Percentiles rank a stretch among this genome's conserved stretches.
These are phyloP conservation scores for Eurois occulta DNA, from an alignment of 2,888 invertebrate genomes.

Conservation along the genomic window DNA sequence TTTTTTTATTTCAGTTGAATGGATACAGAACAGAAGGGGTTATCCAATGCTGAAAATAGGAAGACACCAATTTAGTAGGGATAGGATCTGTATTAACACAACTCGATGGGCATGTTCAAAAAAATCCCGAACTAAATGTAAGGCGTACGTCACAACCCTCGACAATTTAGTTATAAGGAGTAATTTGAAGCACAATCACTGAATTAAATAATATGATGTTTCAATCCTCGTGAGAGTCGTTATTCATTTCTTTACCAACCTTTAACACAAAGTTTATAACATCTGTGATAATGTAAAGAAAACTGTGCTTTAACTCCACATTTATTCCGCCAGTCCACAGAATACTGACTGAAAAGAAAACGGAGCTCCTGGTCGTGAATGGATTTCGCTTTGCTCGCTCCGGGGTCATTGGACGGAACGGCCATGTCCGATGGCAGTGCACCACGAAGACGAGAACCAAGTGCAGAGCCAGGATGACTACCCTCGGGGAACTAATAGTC, in stretches of 20 bases:
- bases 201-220: slow-evolving; percentile 12
- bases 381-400: slow-evolving; percentile 67
- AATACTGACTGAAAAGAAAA: slow-evolving; percentile 43
- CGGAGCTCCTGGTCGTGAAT: slow-evolving; percentile 56
- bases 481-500: slow-evolving; percentile 47
- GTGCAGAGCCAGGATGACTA: slow-evolving; percentile 69
- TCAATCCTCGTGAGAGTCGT: not conserved
- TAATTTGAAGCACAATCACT: slow-evolving; percentile 61
- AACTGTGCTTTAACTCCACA: not conserved
- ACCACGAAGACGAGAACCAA: slow-evolving; percentile 68
- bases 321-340: slow-evolving; percentile 38
- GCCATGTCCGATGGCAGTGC: slow-evolving; percentile 72
- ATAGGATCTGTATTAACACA: slow-evolving; percentile 20
- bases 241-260: not conserved
- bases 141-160: slow-evolving; percentile 64
- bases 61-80: slow-evolving; percentile 25
- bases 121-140: slow-evolving; percentile 67
- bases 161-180: slow-evolving; percentile 57
- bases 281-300: not conserved
- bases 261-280: not conserved
- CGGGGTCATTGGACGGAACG: slow-evolving; percentile 56
- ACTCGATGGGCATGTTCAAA: slow-evolving; percentile 40
- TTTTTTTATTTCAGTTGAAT: slow-evolving; percentile 39
- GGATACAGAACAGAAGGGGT: slow-evolving; percentile 27
- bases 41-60: slow-evolving; percentile 28